A percentile compares a stretch with the other conserved stretches of the same genome.
phyloP scores from a whole-genome alignment of 2,113 vertebrate species.

The Megaceryle torquata region DNA sequence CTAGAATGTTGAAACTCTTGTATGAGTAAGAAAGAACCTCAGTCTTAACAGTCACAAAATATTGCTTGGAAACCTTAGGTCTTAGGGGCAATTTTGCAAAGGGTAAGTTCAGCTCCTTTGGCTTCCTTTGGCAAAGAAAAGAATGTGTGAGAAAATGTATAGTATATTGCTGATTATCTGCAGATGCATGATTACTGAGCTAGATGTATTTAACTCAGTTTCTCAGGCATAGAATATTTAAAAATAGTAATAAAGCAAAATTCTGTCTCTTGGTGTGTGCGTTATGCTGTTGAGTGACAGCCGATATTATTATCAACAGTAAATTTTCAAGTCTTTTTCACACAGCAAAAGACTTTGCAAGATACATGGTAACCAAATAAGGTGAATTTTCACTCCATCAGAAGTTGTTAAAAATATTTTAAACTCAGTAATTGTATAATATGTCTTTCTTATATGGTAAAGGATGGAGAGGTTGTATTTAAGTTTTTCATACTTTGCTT shows the following conservation, averaged over 20 bases:
- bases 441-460: not conserved
- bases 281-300: not conserved
- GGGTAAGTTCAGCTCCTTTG: not conserved
- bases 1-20: not conserved
- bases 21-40: not conserved
- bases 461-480: not conserved
- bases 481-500: not conserved
- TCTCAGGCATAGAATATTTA: not conserved
- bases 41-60: not conserved
- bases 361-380: not conserved
- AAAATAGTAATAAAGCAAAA: not conserved
- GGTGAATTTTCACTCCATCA: not conserved
- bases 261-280: accelerated
- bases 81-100: not conserved
- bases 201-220: not conserved
- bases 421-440: not conserved
- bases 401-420: not conserved
- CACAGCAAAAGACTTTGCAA: not conserved
- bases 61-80: not conserved
- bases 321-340: not conserved
- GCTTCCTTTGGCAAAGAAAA: not conserved
- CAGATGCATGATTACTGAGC: not conserved
- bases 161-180: not conserved
- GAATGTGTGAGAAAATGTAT: not conserved
- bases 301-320: not conserved